These are phyloP conservation scores for Hemicentrotus pulcherrimus DNA, from an alignment of 35 echinoderm and acorn worm species.

Conservation along the genomic window DNA sequence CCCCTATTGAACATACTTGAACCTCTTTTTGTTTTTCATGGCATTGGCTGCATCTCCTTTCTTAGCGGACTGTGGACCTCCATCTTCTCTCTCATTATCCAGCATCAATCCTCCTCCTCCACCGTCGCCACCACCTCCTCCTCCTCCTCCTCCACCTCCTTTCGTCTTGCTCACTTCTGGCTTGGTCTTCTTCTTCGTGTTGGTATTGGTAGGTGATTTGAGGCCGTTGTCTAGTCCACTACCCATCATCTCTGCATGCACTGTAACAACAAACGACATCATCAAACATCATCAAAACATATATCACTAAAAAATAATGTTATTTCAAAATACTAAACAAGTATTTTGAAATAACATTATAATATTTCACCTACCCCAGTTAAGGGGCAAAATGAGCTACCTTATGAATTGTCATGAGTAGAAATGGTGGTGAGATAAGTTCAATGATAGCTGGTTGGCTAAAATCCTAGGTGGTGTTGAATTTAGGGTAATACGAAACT, in stretches of 20 bases:
- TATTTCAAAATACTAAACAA: no score
- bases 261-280: neutral
- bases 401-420: neutral
- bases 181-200: constrained; percentile 69
- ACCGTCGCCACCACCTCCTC: neutral
- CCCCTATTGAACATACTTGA: neutral
- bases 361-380: no score
- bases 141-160: constrained; percentile 25
- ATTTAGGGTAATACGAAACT: no score
- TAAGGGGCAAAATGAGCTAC: neutral
- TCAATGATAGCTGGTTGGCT: neutral
- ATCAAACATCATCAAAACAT: neutral
- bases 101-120: constrained; percentile 6
- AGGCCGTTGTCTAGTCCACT: constrained; percentile 57
- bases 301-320: no score
- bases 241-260: constrained; percentile 55
- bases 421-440: neutral
- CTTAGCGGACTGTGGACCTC: neutral
- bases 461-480: neutral
- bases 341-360: no score
- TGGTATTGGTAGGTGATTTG: constrained; percentile 47
- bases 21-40: constrained; percentile 64
- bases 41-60: constrained; percentile 31
- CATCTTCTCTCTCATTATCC: constrained; percentile 46
- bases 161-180: constrained; percentile 55